Conservation (phyloP, 2,888 invertebrate species). For the Pyrgus malvae region DNA sequence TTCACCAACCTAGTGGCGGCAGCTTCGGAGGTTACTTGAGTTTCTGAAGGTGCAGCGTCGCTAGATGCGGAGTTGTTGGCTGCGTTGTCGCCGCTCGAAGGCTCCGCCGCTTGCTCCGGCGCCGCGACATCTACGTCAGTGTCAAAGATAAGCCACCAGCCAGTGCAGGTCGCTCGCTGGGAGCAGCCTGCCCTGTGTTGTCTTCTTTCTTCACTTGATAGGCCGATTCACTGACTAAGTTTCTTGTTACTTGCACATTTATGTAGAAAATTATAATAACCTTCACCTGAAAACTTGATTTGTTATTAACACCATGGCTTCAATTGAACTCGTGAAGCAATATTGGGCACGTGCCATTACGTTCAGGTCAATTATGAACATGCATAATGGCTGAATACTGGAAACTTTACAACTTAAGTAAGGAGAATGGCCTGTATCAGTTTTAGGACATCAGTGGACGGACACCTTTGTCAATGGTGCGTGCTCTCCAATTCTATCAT, state of each 20-base stretch:
- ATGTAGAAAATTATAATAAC: conserved; percentile 50
- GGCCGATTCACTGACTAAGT: conserved; percentile 30
- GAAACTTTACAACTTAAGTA: conserved; percentile 30
- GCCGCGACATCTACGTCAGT: conserved; percentile 75
- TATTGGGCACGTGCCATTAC: conserved; percentile 49
- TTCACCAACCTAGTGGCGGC: conserved; percentile 79
- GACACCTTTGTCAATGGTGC: conserved; percentile 34
- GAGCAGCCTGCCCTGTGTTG: conserved; percentile 70
- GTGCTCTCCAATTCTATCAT: conserved; percentile 31
- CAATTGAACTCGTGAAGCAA: conserved; percentile 50
- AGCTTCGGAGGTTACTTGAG: conserved; percentile 67
- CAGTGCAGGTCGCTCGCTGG: conserved; percentile 70
- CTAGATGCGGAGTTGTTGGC: conserved; percentile 49
- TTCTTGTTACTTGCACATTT: conserved; percentile 43
- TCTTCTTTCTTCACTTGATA: conserved; percentile 40
- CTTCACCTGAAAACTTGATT: conserved; percentile 80
- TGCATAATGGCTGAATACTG: conserved; percentile 45
- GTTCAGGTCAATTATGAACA: conserved; percentile 51
- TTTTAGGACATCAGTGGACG: conserved; percentile 34
- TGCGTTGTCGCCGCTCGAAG: conserved; percentile 51
- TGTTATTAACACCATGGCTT: conserved; percentile 74
- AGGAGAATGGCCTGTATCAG: conserved; percentile 27
- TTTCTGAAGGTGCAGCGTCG: conserved; percentile 54
- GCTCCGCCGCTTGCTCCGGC: conserved; percentile 53
- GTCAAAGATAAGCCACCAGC: conserved; percentile 53